phyloP scores from a whole-genome alignment of 2,113 vertebrate genomes.

The Eptatretus burgeri region DNA sequence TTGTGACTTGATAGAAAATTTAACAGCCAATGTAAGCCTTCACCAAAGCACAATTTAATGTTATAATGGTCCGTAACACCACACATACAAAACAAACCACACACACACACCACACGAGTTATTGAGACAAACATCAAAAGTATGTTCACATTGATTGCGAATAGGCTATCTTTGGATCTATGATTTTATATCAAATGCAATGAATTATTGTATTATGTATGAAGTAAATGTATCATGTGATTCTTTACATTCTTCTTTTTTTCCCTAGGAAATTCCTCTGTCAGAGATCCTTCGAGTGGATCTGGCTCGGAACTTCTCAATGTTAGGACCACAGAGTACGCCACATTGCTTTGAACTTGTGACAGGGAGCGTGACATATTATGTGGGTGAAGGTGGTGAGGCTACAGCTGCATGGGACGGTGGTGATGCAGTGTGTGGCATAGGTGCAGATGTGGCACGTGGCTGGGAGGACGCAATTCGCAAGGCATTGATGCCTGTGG shows the following conservation, averaged over 20 bases:
- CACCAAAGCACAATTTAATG: too few species aligned
- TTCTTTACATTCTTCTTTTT: background rate
- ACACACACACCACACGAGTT: too few species aligned
- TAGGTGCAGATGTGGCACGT: constrained; percentile 26
- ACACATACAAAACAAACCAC: too few species aligned
- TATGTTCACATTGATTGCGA: too few species aligned
- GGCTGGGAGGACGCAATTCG: constrained; percentile 89
- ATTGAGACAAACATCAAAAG: too few species aligned
- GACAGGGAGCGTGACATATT: constrained; percentile 51
- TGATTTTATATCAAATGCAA: too few species aligned
- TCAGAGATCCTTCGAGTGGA: constrained; percentile 22
- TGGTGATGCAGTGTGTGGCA: background rate
- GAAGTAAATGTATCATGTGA: too few species aligned
- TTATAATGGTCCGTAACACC: too few species aligned
- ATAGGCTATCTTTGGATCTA: too few species aligned
- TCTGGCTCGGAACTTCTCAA: constrained; percentile 18
- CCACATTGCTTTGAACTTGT: constrained; percentile 82
- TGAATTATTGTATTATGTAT: too few species aligned
- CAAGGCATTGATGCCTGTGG: constrained; percentile 69
- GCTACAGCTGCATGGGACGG: constrained; percentile 13
- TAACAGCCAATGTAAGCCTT: too few species aligned
- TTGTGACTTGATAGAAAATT: too few species aligned
- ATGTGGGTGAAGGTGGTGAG: constrained; percentile 48
- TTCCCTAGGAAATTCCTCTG: constrained; percentile 20
- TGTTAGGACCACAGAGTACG: constrained; percentile 37